Base-by-base conservation (phyloP, 2,113 vertebrate species). In the Coreoperca whiteheadi region DNA sequence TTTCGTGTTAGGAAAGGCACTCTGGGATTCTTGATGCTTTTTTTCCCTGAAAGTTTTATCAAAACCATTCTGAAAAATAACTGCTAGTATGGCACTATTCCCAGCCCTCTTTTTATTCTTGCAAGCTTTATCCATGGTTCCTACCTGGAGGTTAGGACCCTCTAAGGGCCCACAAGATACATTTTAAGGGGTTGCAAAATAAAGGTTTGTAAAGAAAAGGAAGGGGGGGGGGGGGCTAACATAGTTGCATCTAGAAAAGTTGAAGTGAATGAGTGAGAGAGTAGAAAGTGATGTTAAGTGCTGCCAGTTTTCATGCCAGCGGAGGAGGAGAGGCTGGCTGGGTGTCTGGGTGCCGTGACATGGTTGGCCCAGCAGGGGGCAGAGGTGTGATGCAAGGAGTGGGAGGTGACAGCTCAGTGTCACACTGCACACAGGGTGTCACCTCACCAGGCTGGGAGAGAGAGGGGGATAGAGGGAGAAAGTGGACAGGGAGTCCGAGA, bases 331-430 rank as follows among this genome's bases (percentile, higher is more conserved):
- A 77, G 75, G 72, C 87, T 30, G 76, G 82, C 67, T 74, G 82
- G 78, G 78, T 78, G 88, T 81, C 86, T 74, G 84, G 87, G 83
- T 93, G 94, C 72, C 16, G 39, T 92, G 90, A 89, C 64, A 8
- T 54, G 69, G 65, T 81, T 73, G 75, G 72, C 85, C 93, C 94
- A 93, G 91, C 88, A 94, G 94, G 93, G 93, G 94, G 93, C 94
- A 94, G 91, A 92, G 90, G 94, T 92, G 93, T 83, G 89, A 93
- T 91, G 91, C 82, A 72, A 79, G 82, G 91, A 90, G 94, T 94
- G 89, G 92, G 92, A 95, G 89, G 92, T 93, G 93, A 91, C 88
- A 85, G 90, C 86, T 91, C 84, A 32, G 86, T 92, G 93, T 93
- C 90, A 92, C 91, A 92, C 90, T 78, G 87, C 79, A 90, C 87